These are phyloP conservation scores for Pardosa pseudoannulata DNA, from an alignment of 2,888 invertebrate genomes.

Conservation along the genomic window DNA sequence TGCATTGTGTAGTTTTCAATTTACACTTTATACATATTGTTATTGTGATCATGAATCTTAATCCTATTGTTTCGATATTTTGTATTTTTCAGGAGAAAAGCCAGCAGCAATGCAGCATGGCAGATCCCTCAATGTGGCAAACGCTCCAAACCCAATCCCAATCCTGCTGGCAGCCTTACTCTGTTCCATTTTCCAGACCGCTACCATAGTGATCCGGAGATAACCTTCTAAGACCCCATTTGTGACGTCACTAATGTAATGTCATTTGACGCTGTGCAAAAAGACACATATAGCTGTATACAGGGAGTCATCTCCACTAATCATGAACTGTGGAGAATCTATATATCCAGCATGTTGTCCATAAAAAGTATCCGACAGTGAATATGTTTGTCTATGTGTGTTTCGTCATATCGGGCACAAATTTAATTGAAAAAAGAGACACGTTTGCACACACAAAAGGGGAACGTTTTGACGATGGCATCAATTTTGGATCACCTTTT, in stretches of 20 bases:
- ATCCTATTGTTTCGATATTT: no score
- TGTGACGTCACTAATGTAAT: not conserved
- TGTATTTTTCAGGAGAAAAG: conserved; percentile 69
- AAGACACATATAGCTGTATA: not conserved
- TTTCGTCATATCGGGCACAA: conserved; percentile 66
- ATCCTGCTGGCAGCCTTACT: conserved; percentile 35
- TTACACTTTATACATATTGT: no score
- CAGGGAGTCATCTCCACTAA: not conserved
- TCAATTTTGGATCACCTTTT: not conserved
- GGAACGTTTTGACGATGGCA: not conserved
- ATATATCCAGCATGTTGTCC: conserved; percentile 10
- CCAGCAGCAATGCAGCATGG: conserved; percentile 72
- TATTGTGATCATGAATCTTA: no score
- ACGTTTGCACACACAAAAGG: not conserved
- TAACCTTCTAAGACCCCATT: conserved; percentile 36
- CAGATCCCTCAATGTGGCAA: conserved; percentile 44
- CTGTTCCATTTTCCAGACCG: conserved; percentile 37
- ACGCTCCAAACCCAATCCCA: conserved; percentile 29
- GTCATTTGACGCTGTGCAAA: conserved; percentile 7
- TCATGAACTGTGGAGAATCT: not conserved
- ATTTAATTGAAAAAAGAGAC: not conserved
- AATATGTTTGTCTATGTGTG: conserved; percentile 42
- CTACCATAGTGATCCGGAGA: conserved; percentile 41
- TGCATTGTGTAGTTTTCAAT: no score
- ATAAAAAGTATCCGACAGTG: conserved; percentile 10